phyloP scores from a whole-genome alignment of 2,797 vertebrate species.

The Xenops minutus region DNA sequence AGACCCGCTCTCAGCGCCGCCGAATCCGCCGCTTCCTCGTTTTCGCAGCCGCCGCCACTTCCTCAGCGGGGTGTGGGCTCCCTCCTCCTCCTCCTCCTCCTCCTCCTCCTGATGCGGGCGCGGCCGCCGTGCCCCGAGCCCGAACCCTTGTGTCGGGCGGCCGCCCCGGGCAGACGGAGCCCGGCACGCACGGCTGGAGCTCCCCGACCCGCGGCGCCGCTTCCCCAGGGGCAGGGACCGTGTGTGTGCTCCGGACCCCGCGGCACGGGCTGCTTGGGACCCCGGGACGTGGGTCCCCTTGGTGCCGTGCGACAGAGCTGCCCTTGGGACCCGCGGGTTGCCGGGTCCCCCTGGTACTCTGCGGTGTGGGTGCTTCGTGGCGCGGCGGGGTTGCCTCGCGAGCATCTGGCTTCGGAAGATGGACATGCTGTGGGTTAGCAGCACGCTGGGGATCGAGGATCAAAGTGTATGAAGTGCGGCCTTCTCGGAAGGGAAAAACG shows the following conservation, averaged over 20 bases:
- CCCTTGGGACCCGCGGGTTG: rapidly evolving
- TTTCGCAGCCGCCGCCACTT: conserved; percentile 44
- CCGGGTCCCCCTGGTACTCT: rapidly evolving
- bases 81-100: not conserved
- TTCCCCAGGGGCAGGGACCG: no score
- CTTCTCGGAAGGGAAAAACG: not conserved
- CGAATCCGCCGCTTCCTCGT: conserved; percentile 45
- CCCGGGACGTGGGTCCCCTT: rapidly evolving
- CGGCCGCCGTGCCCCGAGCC: not conserved
- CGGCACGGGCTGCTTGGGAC: not conserved
- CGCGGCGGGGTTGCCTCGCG: rapidly evolving
- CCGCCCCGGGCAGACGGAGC: not conserved
- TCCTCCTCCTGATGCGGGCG: no score
- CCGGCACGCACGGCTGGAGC: not conserved
- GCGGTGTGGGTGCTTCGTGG: rapidly evolving
- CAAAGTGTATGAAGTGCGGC: rapidly evolving
- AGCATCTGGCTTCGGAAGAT: rapidly evolving
- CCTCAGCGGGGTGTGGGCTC: conserved; percentile 9
- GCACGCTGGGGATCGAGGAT: rapidly evolving
- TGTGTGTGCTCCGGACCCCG: rapidly evolving
- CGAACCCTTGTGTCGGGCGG: not conserved
- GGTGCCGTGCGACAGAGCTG: not conserved
- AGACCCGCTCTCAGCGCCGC: not conserved
- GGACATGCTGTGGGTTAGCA: rapidly evolving
- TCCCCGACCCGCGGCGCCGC: no score